A percentile compares a stretch with the other conserved stretches of the same genome.
phyloP scores from a whole-genome alignment of 2,113 vertebrate species.

The Synodontis membranacea region DNA sequence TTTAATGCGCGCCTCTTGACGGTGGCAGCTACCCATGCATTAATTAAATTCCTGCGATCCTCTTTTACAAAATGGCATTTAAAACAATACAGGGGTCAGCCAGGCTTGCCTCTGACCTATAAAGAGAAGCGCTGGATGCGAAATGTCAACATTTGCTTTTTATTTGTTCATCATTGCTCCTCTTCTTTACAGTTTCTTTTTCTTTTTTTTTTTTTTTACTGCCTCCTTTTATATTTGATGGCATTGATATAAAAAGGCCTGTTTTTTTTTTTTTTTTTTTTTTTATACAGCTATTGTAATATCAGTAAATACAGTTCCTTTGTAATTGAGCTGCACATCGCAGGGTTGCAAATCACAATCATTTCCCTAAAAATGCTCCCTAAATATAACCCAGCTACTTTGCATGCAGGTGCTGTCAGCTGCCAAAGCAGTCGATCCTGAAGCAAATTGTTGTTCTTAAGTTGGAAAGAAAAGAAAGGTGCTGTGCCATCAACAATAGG shows the following conservation, averaged over 20 bases:
- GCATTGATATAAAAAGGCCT: conserved; percentile 65
- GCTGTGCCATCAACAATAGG: conserved; percentile 74
- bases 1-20: conserved; percentile 81
- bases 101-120: conserved; percentile 78
- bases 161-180: conserved; percentile 72
- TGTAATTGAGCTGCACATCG: conserved; percentile 68
- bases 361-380: conserved; percentile 68
- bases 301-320: conserved; percentile 74
- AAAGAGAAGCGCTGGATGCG: conserved; percentile 73
- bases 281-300: conserved; percentile 64
- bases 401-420: conserved; percentile 70
- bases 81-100: conserved; percentile 76
- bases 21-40: conserved; percentile 78
- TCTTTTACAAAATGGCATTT: conserved; percentile 78
- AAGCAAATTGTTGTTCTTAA: conserved; percentile 75
- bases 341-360: conserved; percentile 68
- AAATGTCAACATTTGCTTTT: conserved; percentile 80
- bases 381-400: conserved; percentile 68
- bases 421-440: conserved; percentile 61
- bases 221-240: conserved; percentile 68
- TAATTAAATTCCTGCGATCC: conserved; percentile 75
- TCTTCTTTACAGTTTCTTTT: conserved; percentile 59
- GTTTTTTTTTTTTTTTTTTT: conserved; percentile 45
- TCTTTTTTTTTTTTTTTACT: conserved; percentile 60
- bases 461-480: conserved; percentile 76